These are phyloP conservation scores for Autographa gamma DNA, from an alignment of 2,888 invertebrate genomes.

Conservation along the genomic window DNA sequence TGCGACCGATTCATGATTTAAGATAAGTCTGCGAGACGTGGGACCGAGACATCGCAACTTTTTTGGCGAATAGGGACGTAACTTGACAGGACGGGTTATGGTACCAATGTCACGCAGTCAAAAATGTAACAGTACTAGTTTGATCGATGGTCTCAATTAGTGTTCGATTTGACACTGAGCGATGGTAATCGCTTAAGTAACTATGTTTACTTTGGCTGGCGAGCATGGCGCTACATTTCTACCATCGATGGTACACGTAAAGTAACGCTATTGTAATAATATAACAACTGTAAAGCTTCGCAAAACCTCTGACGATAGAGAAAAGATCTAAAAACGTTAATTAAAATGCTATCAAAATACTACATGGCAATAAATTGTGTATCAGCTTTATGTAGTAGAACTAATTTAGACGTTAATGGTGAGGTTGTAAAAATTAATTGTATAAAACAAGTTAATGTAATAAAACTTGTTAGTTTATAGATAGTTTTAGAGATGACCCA, in stretches of 20 bases:
- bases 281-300: background rate
- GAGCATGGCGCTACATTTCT: slow-evolving; percentile 2
- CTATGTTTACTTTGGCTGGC: slow-evolving; percentile 33
- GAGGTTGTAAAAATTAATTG: background rate
- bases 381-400: slow-evolving; percentile 4
- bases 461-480: slow-evolving; percentile 2
- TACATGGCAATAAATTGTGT: slow-evolving; percentile 1
- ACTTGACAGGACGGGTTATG: slow-evolving; percentile 52
- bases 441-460: slow-evolving; percentile 4
- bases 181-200: slow-evolving; percentile 49
- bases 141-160: slow-evolving; percentile 53
- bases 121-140: slow-evolving; percentile 51
- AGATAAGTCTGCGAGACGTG: slow-evolving; percentile 70
- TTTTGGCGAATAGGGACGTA: slow-evolving; percentile 64
- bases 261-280: background rate
- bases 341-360: slow-evolving; percentile 2
- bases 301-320: background rate
- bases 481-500: background rate
- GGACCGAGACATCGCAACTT: slow-evolving; percentile 65
- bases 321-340: background rate
- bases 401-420: slow-evolving; percentile 4
- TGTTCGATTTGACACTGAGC: slow-evolving; percentile 44
- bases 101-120: slow-evolving; percentile 30
- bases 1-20: slow-evolving; percentile 75
- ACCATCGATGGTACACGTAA: background rate